Base-by-base conservation (phyloP, 2,113 vertebrate species). In the Panthera uncia region DNA sequence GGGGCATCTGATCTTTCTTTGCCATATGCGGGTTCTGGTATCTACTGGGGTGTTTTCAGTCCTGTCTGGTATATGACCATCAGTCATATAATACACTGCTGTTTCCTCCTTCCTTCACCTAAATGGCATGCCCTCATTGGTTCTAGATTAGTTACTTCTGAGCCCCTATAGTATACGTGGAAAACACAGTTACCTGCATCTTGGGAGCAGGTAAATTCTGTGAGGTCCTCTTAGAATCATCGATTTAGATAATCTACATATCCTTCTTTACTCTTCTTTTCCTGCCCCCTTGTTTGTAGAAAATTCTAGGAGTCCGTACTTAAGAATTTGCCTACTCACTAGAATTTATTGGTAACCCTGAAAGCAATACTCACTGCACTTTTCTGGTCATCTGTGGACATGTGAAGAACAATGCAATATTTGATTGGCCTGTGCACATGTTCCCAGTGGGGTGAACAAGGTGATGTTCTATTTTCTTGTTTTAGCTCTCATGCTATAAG, bases 61-160 rank as follows among this genome's bases (percentile, higher is more conserved):
- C 13, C 18, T 83, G 14, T 66, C 38, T 71, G 36, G 7, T 16
- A 6, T 19, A n/a, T 23, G 73, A 18, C 18, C 45, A 69, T 38
- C 50, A 81, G 0, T 52, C 15, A 15, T 36, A 38, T 15, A 52
- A 52, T 12, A 15, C 4, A 6, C 66, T 36, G 48, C 19, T 14
- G 4, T 41, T 29, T 41, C 25, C 15, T 89, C 57, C n/a, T 74
- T 68, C 38, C 66, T 76, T 66, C 18, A 18, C 0, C 9, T 61
- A 18, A 11, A 41, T 0, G 1, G 36, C 19, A 9, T 11, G 45
- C 3, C 25, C 27, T 79, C 0, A 11, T 1, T 25, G 45, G 7
- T 31, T 96, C 15, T 65, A 45, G 7, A 38, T 71, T 14, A 68
- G 29, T 63, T 96, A 5, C 12, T 41, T 61, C 74, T 71, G 25